Conservation (phyloP, 2,113 vertebrate genomes). For the Canis aureus region DNA sequence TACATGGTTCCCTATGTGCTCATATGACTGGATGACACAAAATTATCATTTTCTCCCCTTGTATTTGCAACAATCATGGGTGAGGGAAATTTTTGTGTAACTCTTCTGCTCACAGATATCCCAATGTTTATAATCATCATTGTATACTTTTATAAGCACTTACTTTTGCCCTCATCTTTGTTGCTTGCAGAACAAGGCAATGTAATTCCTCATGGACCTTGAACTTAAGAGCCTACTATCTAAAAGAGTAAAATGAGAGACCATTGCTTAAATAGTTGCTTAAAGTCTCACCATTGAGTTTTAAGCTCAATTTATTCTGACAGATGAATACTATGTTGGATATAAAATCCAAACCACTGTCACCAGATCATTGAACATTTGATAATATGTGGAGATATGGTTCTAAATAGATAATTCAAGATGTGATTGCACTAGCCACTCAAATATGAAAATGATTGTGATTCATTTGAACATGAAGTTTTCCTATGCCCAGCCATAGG, state of each 20-base stretch:
- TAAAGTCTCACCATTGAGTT: slow-evolving; percentile 50
- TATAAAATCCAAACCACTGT: slow-evolving; percentile 59
- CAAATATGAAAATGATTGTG: slow-evolving; percentile 10
- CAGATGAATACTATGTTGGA: slow-evolving; percentile 52
- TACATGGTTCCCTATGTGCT: neutral
- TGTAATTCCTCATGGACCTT: neutral
- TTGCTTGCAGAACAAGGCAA: neutral
- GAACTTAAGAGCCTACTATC: neutral
- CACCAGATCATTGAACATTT: slow-evolving; percentile 64
- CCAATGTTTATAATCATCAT: neutral
- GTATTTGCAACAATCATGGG: neutral
- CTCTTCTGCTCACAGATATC: neutral
- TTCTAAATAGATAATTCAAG: slow-evolving; percentile 51
- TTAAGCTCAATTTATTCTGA: slow-evolving; percentile 62
- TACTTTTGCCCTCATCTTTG: neutral
- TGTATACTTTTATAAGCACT: neutral
- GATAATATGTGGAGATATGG: neutral
- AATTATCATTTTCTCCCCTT: neutral
- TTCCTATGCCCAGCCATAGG: neutral
- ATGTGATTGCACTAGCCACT: neutral
- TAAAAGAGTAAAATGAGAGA: slow-evolving; percentile 39
- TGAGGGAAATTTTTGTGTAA: neutral
- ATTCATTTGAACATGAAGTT: neutral
- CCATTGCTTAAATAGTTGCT: slow-evolving; percentile 39
- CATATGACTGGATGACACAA: neutral